Percentiles rank a stretch among this genome's conserved stretches.
Conservation (phyloP, 2,113 vertebrate genomes). For the Actenoides hombroni region DNA sequence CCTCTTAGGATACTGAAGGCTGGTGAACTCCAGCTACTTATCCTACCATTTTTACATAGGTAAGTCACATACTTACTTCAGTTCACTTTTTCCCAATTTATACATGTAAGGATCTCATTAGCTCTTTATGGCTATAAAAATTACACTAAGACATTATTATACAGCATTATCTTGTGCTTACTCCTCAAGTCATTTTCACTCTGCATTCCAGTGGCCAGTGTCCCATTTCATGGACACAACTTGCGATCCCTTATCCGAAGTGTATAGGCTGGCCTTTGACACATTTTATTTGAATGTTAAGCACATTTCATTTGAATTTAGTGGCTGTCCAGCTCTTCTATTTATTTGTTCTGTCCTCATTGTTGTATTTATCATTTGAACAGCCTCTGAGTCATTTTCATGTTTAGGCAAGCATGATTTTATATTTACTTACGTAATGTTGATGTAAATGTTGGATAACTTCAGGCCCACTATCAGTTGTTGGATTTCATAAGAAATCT, state of each 20-base stretch:
- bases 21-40: not conserved
- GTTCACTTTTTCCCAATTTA: not conserved
- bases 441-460: not conserved
- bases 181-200: not conserved
- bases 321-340: not conserved
- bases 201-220: not conserved
- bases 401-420: not conserved
- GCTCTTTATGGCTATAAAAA: not conserved
- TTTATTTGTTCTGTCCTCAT: not conserved
- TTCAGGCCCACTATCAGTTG: not conserved
- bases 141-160: not conserved
- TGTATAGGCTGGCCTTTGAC: not conserved
- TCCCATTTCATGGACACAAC: not conserved
- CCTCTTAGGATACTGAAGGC: not conserved
- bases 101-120: fast-evolving
- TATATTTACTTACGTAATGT: not conserved
- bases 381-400: not conserved
- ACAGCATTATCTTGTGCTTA: not conserved
- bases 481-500: not conserved
- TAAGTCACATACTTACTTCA: not conserved
- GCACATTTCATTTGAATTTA: not conserved
- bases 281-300: not conserved
- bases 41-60: not conserved
- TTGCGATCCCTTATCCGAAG: fast-evolving
- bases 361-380: not conserved